Evolutionary conservation across 2,113 vertebrate species (phyloP), one percentile per base, ranked within the genome.

Genomic region (Clarias batrachus): DNA sequence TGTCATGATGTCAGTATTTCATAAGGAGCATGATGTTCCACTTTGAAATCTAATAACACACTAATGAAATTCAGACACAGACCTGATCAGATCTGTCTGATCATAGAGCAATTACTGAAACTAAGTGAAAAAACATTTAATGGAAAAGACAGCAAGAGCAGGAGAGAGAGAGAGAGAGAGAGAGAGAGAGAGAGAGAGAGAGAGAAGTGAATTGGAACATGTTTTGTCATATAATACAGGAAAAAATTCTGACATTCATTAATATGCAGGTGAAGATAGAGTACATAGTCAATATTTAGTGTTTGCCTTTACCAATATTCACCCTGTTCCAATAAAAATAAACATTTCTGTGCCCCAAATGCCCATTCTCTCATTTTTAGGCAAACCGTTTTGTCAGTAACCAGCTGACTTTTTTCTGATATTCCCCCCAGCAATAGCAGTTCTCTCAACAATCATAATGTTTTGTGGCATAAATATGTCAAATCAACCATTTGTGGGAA

Each of bases 21-120:
- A 73, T 19, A 73, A 52, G 17, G 48, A n/a, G 48, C 74, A 27
- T 56, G 74, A 56, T 54, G 48, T 56, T 27, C n/a, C 52, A 56
- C 48, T 56, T 78, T n/a, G 17, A 27, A 78, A 56, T 14, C 6
- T 78, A 78, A 78, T 17, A 78, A 56, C 74, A 27, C 52, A 16
- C n/a, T 56, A 54, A 76, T 76, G 73, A 76, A 27, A 78, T 78
- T 78, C 74, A 78, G 52, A 56, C 48, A 27, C 74, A 54, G 23
- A 78, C 25, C 52, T 56, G 74, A 27, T 27, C 14, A 27, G 14
- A 52, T 17, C 52, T 56, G 74, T 54, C 41, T 54, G 23, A 78
- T 76, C 73, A n/a, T n/a, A 11, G 23, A 52, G 71, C 74, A 27
- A 8, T 76, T 54, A 56, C 52, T 78, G 14, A 78, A 56, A 78